phyloP scores from a whole-genome alignment of 1,140 invertebrate species.

The Geopemphigus sp. region DNA sequence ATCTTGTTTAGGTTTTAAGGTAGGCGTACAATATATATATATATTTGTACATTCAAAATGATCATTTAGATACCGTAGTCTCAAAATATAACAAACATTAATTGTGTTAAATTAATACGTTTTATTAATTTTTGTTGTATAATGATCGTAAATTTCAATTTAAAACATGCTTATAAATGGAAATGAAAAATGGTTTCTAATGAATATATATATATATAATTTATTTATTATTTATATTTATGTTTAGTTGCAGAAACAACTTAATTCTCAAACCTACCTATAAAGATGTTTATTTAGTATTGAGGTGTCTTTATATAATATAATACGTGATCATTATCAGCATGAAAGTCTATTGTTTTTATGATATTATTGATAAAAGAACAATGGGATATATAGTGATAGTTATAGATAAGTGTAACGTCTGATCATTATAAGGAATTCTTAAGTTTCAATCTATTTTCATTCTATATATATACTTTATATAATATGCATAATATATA shows the following conservation, averaged over 20 bases:
- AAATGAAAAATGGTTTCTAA: too few relatives aligned
- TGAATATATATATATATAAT: neutral
- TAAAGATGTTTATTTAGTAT: constrained; percentile 8
- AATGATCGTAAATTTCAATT: too few relatives aligned
- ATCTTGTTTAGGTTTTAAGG: too few relatives aligned
- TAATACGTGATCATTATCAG: constrained; percentile 18
- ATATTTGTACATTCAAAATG: too few relatives aligned
- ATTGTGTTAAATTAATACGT: too few relatives aligned
- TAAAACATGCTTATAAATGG: too few relatives aligned
- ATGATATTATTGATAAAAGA: constrained; percentile 44
- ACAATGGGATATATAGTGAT: constrained; percentile 13
- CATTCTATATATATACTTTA: neutral
- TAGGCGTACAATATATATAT: too few relatives aligned
- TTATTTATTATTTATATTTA: neutral
- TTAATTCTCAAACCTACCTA: neutral
- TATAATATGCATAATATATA: neutral
- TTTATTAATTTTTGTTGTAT: too few relatives aligned
- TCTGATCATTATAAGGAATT: constrained; percentile 36
- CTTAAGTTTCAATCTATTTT: constrained; percentile 2
- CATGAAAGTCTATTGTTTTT: constrained; percentile 29
- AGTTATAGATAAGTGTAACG: neutral
- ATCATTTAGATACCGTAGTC: too few relatives aligned
- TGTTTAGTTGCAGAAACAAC: neutral
- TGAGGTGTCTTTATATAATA: neutral
- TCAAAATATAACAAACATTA: too few relatives aligned